A percentile compares a stretch with the other conserved stretches of the same genome.
These are phyloP conservation scores for Heterodera schachtii DNA, from an alignment of 1,140 invertebrate genomes.

Conservation along the genomic window DNA sequence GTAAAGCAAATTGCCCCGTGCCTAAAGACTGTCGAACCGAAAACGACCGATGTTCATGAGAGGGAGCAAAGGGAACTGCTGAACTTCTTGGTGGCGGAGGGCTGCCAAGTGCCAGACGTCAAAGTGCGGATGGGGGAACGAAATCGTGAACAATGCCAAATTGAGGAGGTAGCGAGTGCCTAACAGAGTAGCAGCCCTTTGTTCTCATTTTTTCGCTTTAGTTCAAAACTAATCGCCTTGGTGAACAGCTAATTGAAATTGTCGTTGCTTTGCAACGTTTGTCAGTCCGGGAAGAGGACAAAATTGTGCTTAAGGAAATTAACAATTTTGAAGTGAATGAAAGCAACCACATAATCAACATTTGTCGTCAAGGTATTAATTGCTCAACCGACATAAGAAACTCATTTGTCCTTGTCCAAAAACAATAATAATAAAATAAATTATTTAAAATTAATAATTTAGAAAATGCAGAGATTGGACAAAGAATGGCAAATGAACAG, in stretches of 20 bases:
- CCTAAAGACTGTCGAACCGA: background rate
- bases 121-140: slow-evolving; percentile 13
- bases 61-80: background rate
- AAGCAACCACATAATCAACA: slow-evolving; percentile 8
- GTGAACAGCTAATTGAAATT: slow-evolving; percentile 20
- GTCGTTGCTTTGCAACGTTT: background rate
- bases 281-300: slow-evolving; percentile 5
- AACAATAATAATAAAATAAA: background rate
- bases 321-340: slow-evolving; percentile 22
- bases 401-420: background rate
- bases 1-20: background rate
- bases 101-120: slow-evolving; percentile 7
- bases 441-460: background rate
- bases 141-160: slow-evolving; percentile 1
- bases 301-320: slow-evolving; percentile 20
- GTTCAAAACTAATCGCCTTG: slow-evolving; percentile 19
- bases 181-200: background rate
- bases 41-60: background rate
- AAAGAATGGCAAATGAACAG: background rate
- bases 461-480: background rate
- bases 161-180: background rate
- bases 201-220: slow-evolving; percentile 8
- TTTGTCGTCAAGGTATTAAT: background rate
- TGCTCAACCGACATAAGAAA: background rate
- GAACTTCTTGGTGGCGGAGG: slow-evolving; percentile 22